phyloP scores from a whole-genome alignment of 2,113 vertebrate genomes.

The Sapayoa aenigma region DNA sequence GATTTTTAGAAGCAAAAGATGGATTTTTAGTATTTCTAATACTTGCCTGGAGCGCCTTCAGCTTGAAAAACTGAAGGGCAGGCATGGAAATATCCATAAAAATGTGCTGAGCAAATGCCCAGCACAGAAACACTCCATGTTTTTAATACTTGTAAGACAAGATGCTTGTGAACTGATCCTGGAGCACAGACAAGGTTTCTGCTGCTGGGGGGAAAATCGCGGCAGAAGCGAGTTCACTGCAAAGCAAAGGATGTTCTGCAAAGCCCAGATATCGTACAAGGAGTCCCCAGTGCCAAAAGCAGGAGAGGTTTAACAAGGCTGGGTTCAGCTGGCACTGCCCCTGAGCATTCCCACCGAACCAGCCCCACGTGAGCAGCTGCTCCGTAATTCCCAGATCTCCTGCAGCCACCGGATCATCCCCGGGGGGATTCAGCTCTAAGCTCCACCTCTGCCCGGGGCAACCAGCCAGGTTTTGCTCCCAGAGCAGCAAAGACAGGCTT shows the following conservation, averaged over 20 bases:
- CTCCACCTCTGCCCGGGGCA: background rate
- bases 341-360: fast-evolving
- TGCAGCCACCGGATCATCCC: fast-evolving
- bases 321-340: background rate
- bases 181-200: background rate
- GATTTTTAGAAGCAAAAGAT: background rate
- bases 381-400: fast-evolving
- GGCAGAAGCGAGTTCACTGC: background rate
- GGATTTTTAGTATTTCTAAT: background rate
- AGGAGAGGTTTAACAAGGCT: background rate
- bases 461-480: background rate
- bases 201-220: background rate
- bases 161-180: background rate
- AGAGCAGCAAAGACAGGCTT: background rate
- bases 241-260: background rate
- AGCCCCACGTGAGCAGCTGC: too few relatives aligned
- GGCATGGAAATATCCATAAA: background rate
- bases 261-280: background rate
- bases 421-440: background rate
- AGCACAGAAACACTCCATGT: background rate
- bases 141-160: background rate
- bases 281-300: background rate
- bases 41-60: background rate
- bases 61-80: background rate
- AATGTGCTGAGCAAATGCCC: background rate